Evolutionary conservation across 2,888 invertebrate genomes (phyloP).

Genomic region (Eilema sororculum): DNA sequence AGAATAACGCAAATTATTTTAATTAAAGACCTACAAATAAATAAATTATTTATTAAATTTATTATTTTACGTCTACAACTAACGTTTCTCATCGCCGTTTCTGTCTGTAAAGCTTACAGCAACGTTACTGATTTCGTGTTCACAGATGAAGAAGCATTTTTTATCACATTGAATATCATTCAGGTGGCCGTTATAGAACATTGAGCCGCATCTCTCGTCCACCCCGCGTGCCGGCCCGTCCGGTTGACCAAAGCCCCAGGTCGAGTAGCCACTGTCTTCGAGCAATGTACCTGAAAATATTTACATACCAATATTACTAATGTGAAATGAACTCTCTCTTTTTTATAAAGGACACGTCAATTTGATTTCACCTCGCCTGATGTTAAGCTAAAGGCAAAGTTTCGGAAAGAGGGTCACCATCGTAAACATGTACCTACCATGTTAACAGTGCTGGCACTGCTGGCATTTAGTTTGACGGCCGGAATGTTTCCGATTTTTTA

Average conservation of each 20-base stretch:
- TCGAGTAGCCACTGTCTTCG: slow-evolving; percentile 61
- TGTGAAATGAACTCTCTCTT: too few relatives aligned
- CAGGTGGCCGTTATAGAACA: slow-evolving; percentile 68
- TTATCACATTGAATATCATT: slow-evolving; percentile 66
- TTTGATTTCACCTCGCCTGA: too few relatives aligned
- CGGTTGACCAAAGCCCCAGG: slow-evolving; percentile 68
- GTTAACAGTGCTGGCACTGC: too few relatives aligned
- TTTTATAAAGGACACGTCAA: too few relatives aligned
- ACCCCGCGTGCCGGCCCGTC: slow-evolving; percentile 55
- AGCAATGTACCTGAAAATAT: slow-evolving; percentile 55
- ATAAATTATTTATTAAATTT: slow-evolving; percentile 2
- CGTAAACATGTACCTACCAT: too few relatives aligned
- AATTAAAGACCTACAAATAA: neutral
- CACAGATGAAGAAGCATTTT: slow-evolving; percentile 71
- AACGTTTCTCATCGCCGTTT: neutral
- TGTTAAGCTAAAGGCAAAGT: too few relatives aligned
- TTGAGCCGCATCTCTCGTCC: slow-evolving; percentile 68
- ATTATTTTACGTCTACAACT: neutral
- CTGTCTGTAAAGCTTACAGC: neutral
- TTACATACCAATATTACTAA: too few relatives aligned
- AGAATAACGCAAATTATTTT: neutral
- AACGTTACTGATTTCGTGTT: slow-evolving; percentile 57
- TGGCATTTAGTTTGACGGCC: too few relatives aligned
- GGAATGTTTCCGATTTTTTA: too few relatives aligned
- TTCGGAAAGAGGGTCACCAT: too few relatives aligned